phyloP scores from a whole-genome alignment of 1,140 invertebrate species.

The Aphelenchoides avenae region DNA sequence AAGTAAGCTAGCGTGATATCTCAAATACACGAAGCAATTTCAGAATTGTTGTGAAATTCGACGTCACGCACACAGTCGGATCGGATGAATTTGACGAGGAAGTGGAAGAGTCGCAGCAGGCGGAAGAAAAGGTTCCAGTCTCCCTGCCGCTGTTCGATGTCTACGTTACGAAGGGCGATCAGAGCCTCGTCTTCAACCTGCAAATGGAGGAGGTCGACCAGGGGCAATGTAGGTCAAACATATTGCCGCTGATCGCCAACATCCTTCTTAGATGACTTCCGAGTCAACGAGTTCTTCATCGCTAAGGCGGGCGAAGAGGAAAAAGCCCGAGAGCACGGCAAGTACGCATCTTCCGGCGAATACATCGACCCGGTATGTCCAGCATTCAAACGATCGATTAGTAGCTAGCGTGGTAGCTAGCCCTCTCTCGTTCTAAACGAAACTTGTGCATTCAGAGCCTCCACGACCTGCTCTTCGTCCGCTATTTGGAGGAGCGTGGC shows the following conservation, averaged over 20 bases:
- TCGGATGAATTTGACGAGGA: conserved; percentile 49
- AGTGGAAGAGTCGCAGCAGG: conserved; percentile 16
- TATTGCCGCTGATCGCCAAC: conserved; percentile 11
- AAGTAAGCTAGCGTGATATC: conserved; percentile 30
- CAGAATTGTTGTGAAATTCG: conserved; percentile 55
- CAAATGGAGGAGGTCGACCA: conserved; percentile 46
- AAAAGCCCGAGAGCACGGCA: conserved; percentile 44
- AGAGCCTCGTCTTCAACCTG: conserved; percentile 54
- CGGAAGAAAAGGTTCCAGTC: conserved; percentile 37
- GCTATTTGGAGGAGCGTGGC: conserved; percentile 57
- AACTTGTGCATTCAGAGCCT: no score
- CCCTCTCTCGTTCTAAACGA: no score
- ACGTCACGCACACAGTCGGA: conserved; percentile 57
- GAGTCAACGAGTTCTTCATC: conserved; percentile 57
- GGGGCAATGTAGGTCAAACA: conserved; percentile 41
- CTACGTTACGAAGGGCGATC: conserved; percentile 50
- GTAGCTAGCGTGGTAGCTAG: no score
- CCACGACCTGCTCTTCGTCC: conserved; percentile 56
- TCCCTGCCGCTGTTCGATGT: conserved; percentile 46
- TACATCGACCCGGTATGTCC: conserved; percentile 50
- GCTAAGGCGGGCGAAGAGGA: conserved; percentile 45
- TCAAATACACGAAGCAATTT: no score
- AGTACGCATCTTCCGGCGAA: conserved; percentile 55
- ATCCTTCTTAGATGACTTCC: conserved; percentile 44
- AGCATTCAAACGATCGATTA: no score